These are phyloP conservation scores for Campylomormyrus tamandua DNA, from an alignment of 2,113 vertebrate genomes.

Conservation along the genomic window DNA sequence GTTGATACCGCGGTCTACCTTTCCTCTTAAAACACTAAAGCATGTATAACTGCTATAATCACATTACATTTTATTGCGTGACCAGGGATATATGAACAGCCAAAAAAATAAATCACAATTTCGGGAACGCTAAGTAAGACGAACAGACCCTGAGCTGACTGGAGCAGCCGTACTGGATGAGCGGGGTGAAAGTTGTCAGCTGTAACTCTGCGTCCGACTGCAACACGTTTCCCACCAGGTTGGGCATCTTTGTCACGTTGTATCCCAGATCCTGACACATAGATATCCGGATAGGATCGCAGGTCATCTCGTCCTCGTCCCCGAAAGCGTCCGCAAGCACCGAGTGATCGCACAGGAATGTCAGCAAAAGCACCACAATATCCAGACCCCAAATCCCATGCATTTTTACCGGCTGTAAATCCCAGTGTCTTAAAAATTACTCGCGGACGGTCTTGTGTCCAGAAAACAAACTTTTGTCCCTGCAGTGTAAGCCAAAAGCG, in stretches of 20 bases:
- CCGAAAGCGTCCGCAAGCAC: constrained; percentile 61
- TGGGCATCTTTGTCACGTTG: constrained; percentile 98
- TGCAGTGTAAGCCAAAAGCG: background rate
- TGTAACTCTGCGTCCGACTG: constrained; percentile 95
- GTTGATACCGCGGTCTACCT: background rate
- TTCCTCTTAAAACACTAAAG: background rate
- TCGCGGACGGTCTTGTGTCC: background rate
- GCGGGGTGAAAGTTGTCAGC: constrained; percentile 91
- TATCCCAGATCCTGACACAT: constrained; percentile 98
- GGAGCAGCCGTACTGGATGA: constrained; percentile 98
- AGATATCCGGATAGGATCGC: constrained; percentile 91
- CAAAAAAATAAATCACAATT: background rate
- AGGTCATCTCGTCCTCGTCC: constrained; percentile 87
- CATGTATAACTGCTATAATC: background rate
- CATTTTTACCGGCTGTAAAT: constrained; percentile 26
- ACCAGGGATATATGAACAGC: background rate
- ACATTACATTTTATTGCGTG: background rate
- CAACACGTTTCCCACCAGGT: constrained; percentile 89
- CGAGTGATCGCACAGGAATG: background rate
- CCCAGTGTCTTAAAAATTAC: background rate
- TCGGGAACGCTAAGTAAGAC: background rate
- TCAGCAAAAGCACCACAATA: constrained; percentile 39
- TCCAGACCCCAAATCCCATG: constrained; percentile 32
- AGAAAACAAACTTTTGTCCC: background rate
- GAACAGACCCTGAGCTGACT: constrained; percentile 86